Base-by-base conservation (phyloP, 2,797 vertebrate genomes). In the Notoglanidium macrostoma region DNA sequence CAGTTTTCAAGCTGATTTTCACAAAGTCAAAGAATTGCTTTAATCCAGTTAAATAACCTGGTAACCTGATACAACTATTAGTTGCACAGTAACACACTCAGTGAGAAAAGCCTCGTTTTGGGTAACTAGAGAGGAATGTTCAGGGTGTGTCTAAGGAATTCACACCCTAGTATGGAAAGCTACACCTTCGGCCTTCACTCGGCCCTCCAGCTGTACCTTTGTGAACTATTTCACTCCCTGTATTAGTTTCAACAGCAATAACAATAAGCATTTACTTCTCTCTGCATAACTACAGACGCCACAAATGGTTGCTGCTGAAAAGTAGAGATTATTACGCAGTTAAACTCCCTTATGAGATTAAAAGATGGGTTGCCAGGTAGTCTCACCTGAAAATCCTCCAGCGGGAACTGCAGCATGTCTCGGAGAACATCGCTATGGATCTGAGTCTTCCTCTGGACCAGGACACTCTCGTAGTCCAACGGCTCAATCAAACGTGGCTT, bases 401-500 rank as follows among this genome's bases (percentile, higher is more conserved):
- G 95, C 23, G 98, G 98, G 89, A 99, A 99, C 94, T 99, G 97
- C 55, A 99, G 95, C 98, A 99, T 98, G 91, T 99, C 98, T 91
- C 98, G 92, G 85, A 99, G 95, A 89, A 96, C 96, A 95, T 99
- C 98, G 1, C 98, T 99, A 92, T 99, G 95, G 91, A 99, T 99
- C 93, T 99, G 98, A 0, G 98, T 99, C 93, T 99, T 99, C 92
- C 96, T 97, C 92, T 99, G 98, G 88, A 99, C 96, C 44, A 99
- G 96, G 90, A 99, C 97, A 95, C 97, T 99, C 95, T 99, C 98
- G 79, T 99, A 99, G 92, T 99, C 98, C 87, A 99, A 94, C 0
- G 98, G 98, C 92, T 99, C 98, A 26, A 99, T 98, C 88, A 99
- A 94, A 92, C 98, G 98, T 26, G 98, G 98, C 93, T 99, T 99